phyloP scores from a whole-genome alignment of 2,888 invertebrate genomes.

The Synergus laeviventris region DNA sequence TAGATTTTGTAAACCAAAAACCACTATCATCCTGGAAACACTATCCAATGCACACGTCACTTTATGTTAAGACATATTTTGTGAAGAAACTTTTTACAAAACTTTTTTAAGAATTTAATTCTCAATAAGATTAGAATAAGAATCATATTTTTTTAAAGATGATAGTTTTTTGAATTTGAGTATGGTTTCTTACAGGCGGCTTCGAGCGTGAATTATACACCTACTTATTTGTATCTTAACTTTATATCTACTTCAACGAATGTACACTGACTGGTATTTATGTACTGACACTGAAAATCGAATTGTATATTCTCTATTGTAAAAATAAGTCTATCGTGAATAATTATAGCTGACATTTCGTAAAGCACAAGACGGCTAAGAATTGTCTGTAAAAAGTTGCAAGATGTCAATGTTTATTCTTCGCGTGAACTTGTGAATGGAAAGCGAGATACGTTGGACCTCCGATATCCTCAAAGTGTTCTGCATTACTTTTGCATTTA shows the following conservation, averaged over 20 bases:
- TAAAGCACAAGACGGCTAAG: neutral
- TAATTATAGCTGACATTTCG: too few relatives aligned
- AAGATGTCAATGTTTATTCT: neutral
- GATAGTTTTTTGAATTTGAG: neutral
- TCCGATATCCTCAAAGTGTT: neutral
- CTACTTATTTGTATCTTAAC: neutral
- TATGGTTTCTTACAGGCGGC: neutral
- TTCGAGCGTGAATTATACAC: neutral
- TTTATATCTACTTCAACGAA: neutral
- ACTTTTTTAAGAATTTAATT: neutral
- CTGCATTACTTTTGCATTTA: constrained; percentile 18
- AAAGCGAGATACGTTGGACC: neutral
- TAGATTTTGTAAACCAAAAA: neutral
- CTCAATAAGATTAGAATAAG: neutral
- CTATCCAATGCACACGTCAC: neutral
- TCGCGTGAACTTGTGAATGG: neutral
- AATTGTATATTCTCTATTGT: neutral
- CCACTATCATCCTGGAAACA: neutral
- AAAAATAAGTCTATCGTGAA: constrained; percentile 9
- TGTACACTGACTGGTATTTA: constrained; percentile 22
- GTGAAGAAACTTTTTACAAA: neutral
- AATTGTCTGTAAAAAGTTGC: too few relatives aligned
- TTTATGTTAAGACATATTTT: neutral
- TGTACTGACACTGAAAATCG: constrained; percentile 11
- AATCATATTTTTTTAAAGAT: neutral